Conservation (phyloP, 2,888 invertebrate species). For the Linyphia triangularis region DNA sequence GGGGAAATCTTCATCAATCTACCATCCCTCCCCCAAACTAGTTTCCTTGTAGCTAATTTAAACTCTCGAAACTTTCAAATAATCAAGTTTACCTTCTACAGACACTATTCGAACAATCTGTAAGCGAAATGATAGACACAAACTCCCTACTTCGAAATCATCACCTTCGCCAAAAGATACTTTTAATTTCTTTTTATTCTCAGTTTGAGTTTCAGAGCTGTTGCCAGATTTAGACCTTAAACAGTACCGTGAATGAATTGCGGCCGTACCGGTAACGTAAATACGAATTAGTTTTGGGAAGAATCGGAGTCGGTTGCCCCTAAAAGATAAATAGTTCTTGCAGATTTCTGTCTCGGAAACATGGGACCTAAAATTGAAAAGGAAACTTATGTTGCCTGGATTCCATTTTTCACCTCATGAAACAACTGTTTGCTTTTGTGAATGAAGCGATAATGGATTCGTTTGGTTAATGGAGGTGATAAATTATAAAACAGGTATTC, state of each 20-base stretch:
- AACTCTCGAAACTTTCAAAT: background rate
- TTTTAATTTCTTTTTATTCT: constrained; percentile 26
- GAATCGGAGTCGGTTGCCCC: background rate
- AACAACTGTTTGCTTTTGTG: constrained; percentile 7
- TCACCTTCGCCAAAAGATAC: background rate
- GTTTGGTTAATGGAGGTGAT: background rate
- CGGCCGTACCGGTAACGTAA: background rate
- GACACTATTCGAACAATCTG: background rate
- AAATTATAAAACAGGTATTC: constrained; percentile 21
- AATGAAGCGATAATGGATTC: background rate
- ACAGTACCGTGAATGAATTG: background rate
- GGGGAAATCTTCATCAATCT: constrained; percentile 36
- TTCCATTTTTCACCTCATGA: constrained; percentile 35
- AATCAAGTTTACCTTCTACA: constrained; percentile 42
- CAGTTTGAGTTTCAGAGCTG: background rate
- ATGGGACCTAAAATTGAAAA: constrained; percentile 5
- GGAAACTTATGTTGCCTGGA: background rate
- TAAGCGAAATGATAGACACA: constrained; percentile 23
- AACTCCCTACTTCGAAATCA: background rate
- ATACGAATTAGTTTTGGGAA: background rate
- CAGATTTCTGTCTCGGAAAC: background rate
- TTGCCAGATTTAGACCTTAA: background rate
- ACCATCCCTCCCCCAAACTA: background rate
- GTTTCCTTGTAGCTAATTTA: constrained; percentile 17
- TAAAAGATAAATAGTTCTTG: constrained; percentile 44